Evolutionary conservation across 2,888 invertebrate species (phyloP), one percentile per base, ranked within the genome.

Genomic region (Dromius quadrimaculatus): DNA sequence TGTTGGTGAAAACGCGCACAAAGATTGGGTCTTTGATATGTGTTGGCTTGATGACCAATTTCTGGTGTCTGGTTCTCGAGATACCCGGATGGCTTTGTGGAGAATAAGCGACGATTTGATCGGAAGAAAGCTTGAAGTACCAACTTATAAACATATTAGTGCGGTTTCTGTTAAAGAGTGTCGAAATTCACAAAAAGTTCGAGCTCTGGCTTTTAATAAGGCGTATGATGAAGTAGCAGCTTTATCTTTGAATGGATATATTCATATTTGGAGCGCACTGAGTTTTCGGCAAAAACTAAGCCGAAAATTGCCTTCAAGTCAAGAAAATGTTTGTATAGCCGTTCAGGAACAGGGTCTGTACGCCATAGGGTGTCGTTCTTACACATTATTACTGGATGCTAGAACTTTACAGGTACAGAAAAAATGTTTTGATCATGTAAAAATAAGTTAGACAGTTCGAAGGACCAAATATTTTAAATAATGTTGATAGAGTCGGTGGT

Each of bases 41-140:
- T 93, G 93, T 74, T 98, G 97, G 97, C 83, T 98, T 72, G 97
- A 98, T 82, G 97, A 98, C 83, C 92, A 97, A 83, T 96, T 94
- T 85, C 84, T 97, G 66, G 95, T 97, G 70, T 94, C 96, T 3
- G 97, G 97, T 8, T 95, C 96, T 0, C 89, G 96, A 64, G 97
- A 97, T 83, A 94, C 94, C 2, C 92, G 91, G 80, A 87, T 97
- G 85, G 94, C 94, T 17, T 84, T 97, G 71, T 98, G 97, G 97
- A 87, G 91, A 72, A 90, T 96, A 62, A 92, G 81, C 2, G 78
- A 82, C 0, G 80, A 82, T 72, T 75, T 83, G 74, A 70, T 81
- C 11, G 80, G 81, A 57, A 81, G 81, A 71, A 84, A 83, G 61
- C 81, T 84, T 34, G 85, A 86, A 64, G 82, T 86, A 62, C 86